Evolutionary conservation across 2,888 invertebrate genomes (phyloP).

Genomic region (Ophioninae sp.): DNA sequence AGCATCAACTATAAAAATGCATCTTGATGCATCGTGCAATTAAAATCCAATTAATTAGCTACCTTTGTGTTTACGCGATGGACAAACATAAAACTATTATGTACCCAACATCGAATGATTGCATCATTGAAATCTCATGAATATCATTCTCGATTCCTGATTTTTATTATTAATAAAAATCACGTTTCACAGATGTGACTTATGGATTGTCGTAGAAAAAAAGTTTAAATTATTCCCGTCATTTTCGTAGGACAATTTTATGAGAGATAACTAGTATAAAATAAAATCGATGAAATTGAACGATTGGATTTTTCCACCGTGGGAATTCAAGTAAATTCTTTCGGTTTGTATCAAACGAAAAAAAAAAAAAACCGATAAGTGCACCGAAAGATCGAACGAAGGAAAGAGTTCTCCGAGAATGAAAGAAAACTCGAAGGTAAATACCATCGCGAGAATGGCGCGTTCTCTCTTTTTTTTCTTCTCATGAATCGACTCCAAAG

Average conservation of each 20-base stretch:
- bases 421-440: neutral
- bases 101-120: neutral
- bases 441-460: neutral
- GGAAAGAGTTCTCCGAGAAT: neutral
- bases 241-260: neutral
- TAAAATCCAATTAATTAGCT: neutral
- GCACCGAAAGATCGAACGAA: neutral
- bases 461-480: conserved; percentile 7
- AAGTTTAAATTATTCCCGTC: neutral
- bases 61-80: neutral
- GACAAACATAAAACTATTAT: neutral
- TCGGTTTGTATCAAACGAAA: neutral
- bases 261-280: neutral
- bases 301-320: neutral
- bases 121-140: neutral
- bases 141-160: neutral
- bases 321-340: neutral
- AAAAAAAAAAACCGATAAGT: neutral
- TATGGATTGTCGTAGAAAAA: neutral
- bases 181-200: neutral
- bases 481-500: neutral
- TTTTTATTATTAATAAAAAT: no score
- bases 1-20: neutral
- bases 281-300: neutral
- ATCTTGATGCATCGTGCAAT: neutral